A percentile compares a stretch with the other conserved stretches of the same genome.
Conservation (phyloP, 2,113 vertebrate species). For the Cheilinus undulatus region DNA sequence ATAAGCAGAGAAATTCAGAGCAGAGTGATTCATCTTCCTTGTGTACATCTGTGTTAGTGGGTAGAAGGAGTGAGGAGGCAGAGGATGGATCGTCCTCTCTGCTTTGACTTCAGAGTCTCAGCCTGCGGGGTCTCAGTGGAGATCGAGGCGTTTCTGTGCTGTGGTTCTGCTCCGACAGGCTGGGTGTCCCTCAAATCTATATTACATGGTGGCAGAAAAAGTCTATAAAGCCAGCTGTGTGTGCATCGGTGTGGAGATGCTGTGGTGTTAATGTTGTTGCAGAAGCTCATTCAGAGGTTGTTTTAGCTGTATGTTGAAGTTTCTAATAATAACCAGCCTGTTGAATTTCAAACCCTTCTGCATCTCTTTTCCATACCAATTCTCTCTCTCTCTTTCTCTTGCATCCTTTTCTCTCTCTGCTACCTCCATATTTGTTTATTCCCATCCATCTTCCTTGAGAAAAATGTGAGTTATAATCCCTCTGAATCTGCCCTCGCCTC, state of each 20-base stretch:
- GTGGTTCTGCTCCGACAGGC: conserved; percentile 1
- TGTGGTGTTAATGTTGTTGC: background rate
- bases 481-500: background rate
- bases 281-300: no score
- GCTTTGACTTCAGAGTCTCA: conserved; percentile 1
- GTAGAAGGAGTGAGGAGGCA: background rate
- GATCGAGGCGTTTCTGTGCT: background rate
- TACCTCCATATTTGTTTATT: background rate
- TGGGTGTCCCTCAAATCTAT: background rate
- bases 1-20: background rate
- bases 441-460: background rate
- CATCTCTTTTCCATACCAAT: background rate
- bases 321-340: no score
- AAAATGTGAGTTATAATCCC: background rate
- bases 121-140: background rate
- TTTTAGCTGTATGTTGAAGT: no score
- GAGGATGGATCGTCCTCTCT: background rate
- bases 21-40: conserved; percentile 2
- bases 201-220: background rate
- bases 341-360: background rate
- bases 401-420: background rate
- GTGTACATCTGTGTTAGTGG: background rate
- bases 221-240: background rate
- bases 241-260: background rate
- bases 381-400: background rate